These are phyloP conservation scores for Onychostoma macrolepis DNA, from an alignment of 2,113 vertebrate species.

Conservation along the genomic window DNA sequence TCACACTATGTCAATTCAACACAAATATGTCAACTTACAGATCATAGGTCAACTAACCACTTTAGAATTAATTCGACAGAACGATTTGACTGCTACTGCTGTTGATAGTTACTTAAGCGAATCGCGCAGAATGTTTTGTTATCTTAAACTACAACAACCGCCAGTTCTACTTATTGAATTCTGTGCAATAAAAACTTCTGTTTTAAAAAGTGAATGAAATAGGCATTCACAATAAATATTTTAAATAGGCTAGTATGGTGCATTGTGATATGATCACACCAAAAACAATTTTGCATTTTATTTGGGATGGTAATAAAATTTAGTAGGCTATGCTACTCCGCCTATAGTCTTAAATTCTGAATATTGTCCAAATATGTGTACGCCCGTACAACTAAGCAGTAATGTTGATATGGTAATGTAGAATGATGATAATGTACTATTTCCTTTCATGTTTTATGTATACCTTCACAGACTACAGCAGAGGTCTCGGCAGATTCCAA, in stretches of 20 bases:
- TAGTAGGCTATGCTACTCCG: not conserved
- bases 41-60: not conserved
- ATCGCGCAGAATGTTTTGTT: not conserved
- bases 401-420: constrained; percentile 8
- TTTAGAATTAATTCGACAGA: not conserved
- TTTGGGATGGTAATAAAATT: not conserved
- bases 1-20: not conserved
- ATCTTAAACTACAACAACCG: not conserved
- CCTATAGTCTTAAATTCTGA: not conserved
- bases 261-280: not conserved
- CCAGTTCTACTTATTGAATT: not conserved
- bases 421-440: constrained; percentile 3
- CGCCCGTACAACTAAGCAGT: not conserved
- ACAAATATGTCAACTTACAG: not conserved
- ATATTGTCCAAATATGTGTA: not conserved
- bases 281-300: not conserved
- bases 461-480: constrained; percentile 1
- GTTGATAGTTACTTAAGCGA: too few relatives aligned
- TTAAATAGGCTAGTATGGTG: not conserved
- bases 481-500: not conserved
- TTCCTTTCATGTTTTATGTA: constrained; percentile 38
- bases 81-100: not conserved
- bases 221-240: not conserved
- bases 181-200: not conserved
- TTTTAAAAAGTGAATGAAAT: not conserved